phyloP scores from a whole-genome alignment of 2,888 invertebrate genomes.

The Caenorhabditis zanzibari region DNA sequence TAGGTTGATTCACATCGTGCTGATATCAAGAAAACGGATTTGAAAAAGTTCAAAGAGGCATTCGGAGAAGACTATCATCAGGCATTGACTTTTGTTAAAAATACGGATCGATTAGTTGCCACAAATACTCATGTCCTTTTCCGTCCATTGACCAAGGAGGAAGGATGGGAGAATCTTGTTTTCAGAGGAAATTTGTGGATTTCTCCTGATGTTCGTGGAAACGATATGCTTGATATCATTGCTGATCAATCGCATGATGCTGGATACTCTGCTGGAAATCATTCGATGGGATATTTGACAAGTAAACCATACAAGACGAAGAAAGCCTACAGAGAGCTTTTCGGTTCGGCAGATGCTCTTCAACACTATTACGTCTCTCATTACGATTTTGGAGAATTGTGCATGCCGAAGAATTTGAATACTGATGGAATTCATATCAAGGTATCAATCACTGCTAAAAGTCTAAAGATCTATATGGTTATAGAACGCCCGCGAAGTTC shows the following conservation, averaged over 20 bases:
- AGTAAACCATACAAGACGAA: neutral
- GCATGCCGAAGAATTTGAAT: conserved; percentile 29
- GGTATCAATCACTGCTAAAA: neutral
- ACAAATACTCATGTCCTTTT: conserved; percentile 26
- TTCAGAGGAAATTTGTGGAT: conserved; percentile 28
- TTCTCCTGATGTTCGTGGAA: conserved; percentile 18
- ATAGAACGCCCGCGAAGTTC: conserved; percentile 44
- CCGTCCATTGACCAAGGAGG: conserved; percentile 8
- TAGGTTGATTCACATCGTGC: conserved; percentile 15
- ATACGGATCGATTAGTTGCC: conserved; percentile 34
- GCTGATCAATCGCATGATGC: conserved; percentile 23
- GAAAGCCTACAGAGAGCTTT: neutral
- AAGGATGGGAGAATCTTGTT: conserved; percentile 7
- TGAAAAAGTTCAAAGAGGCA: conserved; percentile 31
- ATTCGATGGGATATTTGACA: conserved; percentile 26
- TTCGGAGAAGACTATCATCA: conserved; percentile 38
- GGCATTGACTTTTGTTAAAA: conserved; percentile 25
- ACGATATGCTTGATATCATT: neutral
- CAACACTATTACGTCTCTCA: conserved; percentile 35
- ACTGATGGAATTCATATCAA: conserved; percentile 19
- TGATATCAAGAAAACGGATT: conserved; percentile 30
- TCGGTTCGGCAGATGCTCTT: neutral
- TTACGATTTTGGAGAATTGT: conserved; percentile 46
- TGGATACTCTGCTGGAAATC: conserved; percentile 15
- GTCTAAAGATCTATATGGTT: neutral